Percentiles rank a stretch among this genome's conserved stretches.
phyloP scores from a whole-genome alignment of 2,888 invertebrate genomes.

The Busseola fusca region DNA sequence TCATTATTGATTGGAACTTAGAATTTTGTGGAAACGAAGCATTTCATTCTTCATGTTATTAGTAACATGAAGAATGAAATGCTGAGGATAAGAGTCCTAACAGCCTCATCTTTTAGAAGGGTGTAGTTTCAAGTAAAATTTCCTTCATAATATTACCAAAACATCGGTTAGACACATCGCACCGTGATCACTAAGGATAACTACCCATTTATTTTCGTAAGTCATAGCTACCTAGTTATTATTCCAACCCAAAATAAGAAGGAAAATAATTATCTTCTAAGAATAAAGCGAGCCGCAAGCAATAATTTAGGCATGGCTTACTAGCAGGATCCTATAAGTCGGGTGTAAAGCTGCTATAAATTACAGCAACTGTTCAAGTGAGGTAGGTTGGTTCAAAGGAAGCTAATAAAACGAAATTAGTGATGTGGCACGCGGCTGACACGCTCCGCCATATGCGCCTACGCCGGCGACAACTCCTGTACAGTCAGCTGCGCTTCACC shows the following conservation, averaged over 20 bases:
- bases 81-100: too few species aligned
- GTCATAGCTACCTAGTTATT: not conserved
- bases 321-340: conserved; percentile 43
- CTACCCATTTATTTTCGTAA: not conserved
- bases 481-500: conserved; percentile 80
- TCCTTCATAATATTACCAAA: not conserved
- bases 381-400: conserved; percentile 56
- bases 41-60: not conserved
- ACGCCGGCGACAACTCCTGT: conserved; percentile 51
- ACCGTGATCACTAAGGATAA: not conserved
- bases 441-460: conserved; percentile 75
- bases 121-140: not conserved
- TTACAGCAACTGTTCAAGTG: conserved; percentile 41
- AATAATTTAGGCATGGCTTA: conserved; percentile 42
- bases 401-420: conserved; percentile 68
- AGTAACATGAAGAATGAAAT: too few species aligned
- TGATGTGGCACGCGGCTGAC: conserved; percentile 79
- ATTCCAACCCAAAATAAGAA: conserved; percentile 8
- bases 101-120: not conserved
- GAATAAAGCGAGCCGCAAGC: conserved; percentile 15
- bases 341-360: conserved; percentile 46
- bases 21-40: not conserved
- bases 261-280: conserved; percentile 18
- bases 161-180: not conserved
- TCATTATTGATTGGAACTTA: not conserved